Percentiles rank a stretch among this genome's conserved stretches.
phyloP scores from a whole-genome alignment of 2,888 invertebrate genomes.

The Hypomecis punctinalis region DNA sequence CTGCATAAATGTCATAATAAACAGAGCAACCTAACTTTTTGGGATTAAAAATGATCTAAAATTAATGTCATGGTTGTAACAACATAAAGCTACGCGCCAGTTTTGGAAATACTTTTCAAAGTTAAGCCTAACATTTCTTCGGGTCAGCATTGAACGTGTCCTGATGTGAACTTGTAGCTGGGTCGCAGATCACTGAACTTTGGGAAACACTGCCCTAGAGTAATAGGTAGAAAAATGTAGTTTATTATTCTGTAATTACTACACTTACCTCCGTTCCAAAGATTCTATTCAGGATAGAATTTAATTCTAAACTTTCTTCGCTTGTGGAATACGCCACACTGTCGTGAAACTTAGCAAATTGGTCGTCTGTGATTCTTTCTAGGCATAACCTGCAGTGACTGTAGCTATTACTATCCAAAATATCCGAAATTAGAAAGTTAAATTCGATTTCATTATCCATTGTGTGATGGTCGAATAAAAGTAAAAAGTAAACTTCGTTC shows the following conservation, averaged over 20 bases:
- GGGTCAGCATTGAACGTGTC: too few species aligned
- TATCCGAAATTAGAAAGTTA: constrained; percentile 59
- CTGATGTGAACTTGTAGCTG: too few species aligned
- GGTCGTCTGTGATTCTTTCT: constrained; percentile 54
- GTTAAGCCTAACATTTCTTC: too few species aligned
- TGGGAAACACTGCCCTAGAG: too few species aligned
- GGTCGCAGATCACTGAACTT: too few species aligned
- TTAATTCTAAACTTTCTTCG: constrained; percentile 42
- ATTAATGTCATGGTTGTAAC: too few species aligned
- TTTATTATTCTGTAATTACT: background rate
- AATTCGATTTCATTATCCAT: constrained; percentile 16
- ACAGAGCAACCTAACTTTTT: too few species aligned
- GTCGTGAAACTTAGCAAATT: constrained; percentile 67
- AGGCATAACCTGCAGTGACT: constrained; percentile 79
- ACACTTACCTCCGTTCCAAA: constrained; percentile 59
- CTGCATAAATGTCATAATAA: too few species aligned
- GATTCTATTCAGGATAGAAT: constrained; percentile 55
- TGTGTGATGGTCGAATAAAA: background rate
- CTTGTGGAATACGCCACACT: constrained; percentile 53
- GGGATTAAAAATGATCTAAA: too few species aligned
- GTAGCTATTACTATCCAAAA: constrained; percentile 63
- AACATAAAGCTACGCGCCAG: too few species aligned
- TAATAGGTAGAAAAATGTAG: too few species aligned
- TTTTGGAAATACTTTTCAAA: too few species aligned
- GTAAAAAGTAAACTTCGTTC: constrained; percentile 7